Evolutionary conservation across 1,140 invertebrate species (phyloP).

Genomic region (Stegodyphus mimosarum): DNA sequence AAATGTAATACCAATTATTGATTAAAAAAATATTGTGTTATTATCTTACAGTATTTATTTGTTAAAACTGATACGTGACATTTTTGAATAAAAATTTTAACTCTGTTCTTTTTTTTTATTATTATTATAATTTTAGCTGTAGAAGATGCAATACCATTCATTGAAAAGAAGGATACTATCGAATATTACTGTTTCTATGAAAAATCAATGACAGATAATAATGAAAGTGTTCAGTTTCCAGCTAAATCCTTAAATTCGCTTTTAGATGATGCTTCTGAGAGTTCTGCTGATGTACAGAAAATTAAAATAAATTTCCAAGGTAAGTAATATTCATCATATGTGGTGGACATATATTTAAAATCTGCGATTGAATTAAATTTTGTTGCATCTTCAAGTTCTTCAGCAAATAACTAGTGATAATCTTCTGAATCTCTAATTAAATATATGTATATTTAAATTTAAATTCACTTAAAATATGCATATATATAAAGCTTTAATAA

Average conservation of each 20-base stretch:
- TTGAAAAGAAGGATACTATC: constrained; percentile 19
- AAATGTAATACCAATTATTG: too few species aligned
- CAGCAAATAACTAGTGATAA: too few species aligned
- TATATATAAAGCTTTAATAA: too few species aligned
- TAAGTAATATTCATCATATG: neutral
- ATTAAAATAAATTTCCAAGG: constrained; percentile 18
- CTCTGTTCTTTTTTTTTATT: neutral
- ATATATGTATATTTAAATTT: too few species aligned
- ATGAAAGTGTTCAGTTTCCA: neutral
- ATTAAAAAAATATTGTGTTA: too few species aligned
- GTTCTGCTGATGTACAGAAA: neutral
- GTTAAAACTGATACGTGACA: neutral
- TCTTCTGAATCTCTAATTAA: too few species aligned
- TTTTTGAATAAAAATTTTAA: neutral
- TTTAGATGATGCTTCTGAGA: constrained; percentile 17
- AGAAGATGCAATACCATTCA: constrained; percentile 7
- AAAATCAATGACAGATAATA: neutral
- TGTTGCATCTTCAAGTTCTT: too few species aligned
- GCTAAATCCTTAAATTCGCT: constrained; percentile 15
- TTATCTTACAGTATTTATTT: too few species aligned
- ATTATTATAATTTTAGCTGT: constrained; percentile 20
- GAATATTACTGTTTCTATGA: constrained; percentile 12
- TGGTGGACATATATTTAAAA: too few species aligned
- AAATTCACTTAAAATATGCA: too few species aligned
- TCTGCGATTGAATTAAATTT: too few species aligned